A percentile compares a stretch with the other conserved stretches of the same genome.
phyloP scores from a whole-genome alignment of 2,888 invertebrate genomes.

The Gymnosoma rotundatum region DNA sequence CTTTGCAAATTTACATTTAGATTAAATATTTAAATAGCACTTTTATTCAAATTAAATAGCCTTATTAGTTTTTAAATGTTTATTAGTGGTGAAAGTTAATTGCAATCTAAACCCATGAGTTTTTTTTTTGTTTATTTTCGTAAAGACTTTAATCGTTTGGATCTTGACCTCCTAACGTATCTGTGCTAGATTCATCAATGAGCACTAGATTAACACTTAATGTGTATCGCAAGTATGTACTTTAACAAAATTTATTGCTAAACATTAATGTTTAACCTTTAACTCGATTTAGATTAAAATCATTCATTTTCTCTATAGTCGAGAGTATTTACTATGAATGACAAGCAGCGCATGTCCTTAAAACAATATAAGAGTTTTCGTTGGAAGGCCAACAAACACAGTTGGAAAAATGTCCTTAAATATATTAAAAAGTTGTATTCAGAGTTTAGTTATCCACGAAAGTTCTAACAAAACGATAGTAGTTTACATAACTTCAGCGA shows the following conservation, averaged over 20 bases:
- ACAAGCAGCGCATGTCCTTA: constrained; percentile 26
- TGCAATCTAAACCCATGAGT: too few species aligned
- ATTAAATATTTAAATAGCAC: too few species aligned
- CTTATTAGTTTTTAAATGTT: not conserved
- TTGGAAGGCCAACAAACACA: constrained; percentile 26
- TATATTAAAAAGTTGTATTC: not conserved
- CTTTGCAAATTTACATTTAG: too few species aligned
- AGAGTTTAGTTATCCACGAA: constrained; percentile 10
- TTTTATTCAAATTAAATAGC: not conserved
- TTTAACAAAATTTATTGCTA: constrained; percentile 60
- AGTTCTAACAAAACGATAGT: not conserved
- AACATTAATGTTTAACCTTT: constrained; percentile 62
- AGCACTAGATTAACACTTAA: constrained; percentile 34
- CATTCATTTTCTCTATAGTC: not conserved
- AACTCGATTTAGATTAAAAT: constrained; percentile 41
- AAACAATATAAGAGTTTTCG: constrained; percentile 51
- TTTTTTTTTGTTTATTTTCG: too few species aligned
- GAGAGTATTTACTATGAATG: not conserved
- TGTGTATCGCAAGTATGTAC: constrained; percentile 31
- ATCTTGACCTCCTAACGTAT: constrained; percentile 55
- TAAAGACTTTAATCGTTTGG: constrained; percentile 21
- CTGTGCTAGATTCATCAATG: constrained; percentile 54
- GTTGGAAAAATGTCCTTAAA: not conserved
- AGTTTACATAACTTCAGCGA: not conserved
- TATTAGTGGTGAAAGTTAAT: not conserved